Percentiles rank a stretch among this genome's conserved stretches.
Conservation (phyloP, 2,113 vertebrate genomes). For the Riparia riparia region DNA sequence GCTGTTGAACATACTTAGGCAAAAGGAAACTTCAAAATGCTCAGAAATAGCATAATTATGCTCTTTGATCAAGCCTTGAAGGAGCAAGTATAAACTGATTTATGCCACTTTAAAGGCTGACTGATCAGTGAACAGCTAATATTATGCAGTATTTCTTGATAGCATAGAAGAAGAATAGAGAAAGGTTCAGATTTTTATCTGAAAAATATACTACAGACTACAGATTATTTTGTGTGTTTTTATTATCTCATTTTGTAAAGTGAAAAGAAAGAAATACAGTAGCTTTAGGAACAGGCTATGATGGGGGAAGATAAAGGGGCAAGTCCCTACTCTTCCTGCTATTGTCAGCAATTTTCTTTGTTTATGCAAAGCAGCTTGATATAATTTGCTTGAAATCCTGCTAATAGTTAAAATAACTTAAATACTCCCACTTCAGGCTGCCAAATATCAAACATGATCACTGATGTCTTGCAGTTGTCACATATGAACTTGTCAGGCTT, state of each 20-base stretch:
- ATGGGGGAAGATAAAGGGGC: not conserved
- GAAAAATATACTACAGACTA: not conserved
- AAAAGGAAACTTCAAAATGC: not conserved
- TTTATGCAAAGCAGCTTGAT: not conserved
- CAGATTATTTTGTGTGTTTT: not conserved
- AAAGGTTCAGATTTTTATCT: not conserved
- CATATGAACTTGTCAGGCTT: not conserved
- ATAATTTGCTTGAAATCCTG: conserved; percentile 1
- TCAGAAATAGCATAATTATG: not conserved
- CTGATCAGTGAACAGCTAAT: not conserved
- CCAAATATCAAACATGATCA: not conserved
- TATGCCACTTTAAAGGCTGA: not conserved
- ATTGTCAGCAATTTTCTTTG: conserved; percentile 1
- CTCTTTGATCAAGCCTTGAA: not conserved
- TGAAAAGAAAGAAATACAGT: not conserved
- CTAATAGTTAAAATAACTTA: conserved; percentile 16
- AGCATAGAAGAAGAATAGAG: not conserved
- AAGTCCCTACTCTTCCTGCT: not conserved
- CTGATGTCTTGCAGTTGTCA: not conserved
- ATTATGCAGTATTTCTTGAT: not conserved
- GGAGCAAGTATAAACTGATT: not conserved
- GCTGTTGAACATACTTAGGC: not conserved
- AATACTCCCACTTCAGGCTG: conserved; percentile 12
- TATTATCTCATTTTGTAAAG: not conserved
- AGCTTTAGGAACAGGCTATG: not conserved